Base-by-base conservation (phyloP, 2,113 vertebrate genomes). In the Ovibos moschatus region DNA sequence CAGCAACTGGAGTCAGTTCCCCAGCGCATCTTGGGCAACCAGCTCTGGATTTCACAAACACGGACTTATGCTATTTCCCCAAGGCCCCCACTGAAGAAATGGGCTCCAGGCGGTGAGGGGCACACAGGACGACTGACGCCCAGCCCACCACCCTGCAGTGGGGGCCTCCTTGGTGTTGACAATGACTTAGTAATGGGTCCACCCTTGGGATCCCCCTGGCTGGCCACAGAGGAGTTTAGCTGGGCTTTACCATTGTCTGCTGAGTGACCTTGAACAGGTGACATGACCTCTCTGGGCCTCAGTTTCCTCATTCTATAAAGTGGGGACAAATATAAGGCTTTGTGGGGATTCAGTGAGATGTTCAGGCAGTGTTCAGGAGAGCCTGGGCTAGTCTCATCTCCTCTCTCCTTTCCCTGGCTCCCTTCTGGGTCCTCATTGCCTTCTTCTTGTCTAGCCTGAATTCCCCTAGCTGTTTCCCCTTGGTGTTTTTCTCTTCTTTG, bases 331-430 rank as follows among this genome's bases (percentile, higher is more conserved):
- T 5, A n/a, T 1, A 1, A 40, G 17, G 28, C 58, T 83, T 11
- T 8, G 40, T 51, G 88, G 57, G 7, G 51, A 30, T 13, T 43
- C 30, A 6, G 0, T 1, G 33, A 33, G 45, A 23, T 0, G 28
- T 43, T 11, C 5, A 7, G 25, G 15, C 3, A 25, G 47, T 30
- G 58, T 23, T 8, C 11, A 12, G 25, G 45, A 25, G 33, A 25
- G 17, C 1, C 21, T 43, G 14, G 0, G 36, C n/a, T 2, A 1
- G 1, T 23, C 78, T 13, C 14, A 11, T 3, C 6, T n/a, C 7
- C 11, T 1, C 27, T 7, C 21, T 17, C 43, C 14, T 43, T 15
- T 14, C 30, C 8, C 4, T 28, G 14, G 28, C 21, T 14, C 10
- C 6, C n/a, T 40, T 15, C 23, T 12, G 4, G 51, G 7, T 10